Conservation (phyloP, 2,797 vertebrate genomes). For the Hybognathus amarus region DNA sequence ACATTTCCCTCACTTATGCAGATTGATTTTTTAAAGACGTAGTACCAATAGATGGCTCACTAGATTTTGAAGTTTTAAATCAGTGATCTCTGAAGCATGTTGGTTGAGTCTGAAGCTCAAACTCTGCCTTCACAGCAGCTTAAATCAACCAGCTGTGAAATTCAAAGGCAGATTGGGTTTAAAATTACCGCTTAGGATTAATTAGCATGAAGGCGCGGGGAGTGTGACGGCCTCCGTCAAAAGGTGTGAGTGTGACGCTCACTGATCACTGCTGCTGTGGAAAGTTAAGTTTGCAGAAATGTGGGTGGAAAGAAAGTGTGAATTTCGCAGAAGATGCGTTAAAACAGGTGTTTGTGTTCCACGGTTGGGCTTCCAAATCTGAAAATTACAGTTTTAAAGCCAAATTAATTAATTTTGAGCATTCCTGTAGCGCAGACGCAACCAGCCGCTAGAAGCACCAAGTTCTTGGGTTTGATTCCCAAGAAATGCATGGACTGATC, state of each 20-base stretch:
- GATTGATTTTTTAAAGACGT: too few species aligned
- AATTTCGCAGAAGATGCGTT: constrained; percentile 1
- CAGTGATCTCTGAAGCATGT: background rate
- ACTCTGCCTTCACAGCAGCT: background rate
- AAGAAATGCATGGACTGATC: background rate
- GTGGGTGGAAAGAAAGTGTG: constrained; percentile 21
- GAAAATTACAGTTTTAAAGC: background rate
- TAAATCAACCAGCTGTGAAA: constrained; percentile 11
- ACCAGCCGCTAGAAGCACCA: too few species aligned
- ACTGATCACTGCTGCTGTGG: background rate
- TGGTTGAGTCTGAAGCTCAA: background rate
- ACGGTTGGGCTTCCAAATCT: background rate
- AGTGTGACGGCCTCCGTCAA: background rate
- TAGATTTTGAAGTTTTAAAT: background rate
- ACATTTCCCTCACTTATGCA: background rate
- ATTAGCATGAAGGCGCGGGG: constrained; percentile 4
- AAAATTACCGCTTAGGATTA: background rate
- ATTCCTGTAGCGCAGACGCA: background rate
- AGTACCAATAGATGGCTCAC: background rate
- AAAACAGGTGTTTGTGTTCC: constrained; percentile 21
- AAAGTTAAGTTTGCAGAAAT: constrained; percentile 9
- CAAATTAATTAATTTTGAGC: constrained; percentile 4
- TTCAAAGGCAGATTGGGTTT: background rate
- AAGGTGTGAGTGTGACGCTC: background rate
- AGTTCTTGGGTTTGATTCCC: background rate